A percentile compares a stretch with the other conserved stretches of the same genome.
These are phyloP conservation scores for Ammospiza maritima DNA, from an alignment of 2,797 vertebrate species.

Conservation along the genomic window DNA sequence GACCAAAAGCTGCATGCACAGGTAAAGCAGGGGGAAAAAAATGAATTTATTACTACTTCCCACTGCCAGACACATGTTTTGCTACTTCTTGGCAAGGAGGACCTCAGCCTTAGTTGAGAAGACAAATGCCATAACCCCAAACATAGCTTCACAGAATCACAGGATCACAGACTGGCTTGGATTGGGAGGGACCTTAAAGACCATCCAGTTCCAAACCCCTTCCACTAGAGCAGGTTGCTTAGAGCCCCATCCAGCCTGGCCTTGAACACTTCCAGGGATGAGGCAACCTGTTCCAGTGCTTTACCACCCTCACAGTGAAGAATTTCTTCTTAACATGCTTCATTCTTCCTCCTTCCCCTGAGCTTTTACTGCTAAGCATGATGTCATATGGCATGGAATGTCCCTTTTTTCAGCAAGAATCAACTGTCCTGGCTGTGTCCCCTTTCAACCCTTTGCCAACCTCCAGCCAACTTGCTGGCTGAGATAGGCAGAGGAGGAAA, in stretches of 20 bases:
- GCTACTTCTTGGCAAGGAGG: neutral
- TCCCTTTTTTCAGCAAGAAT: neutral
- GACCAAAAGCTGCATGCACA: neutral
- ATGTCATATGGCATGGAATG: neutral
- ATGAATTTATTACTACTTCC: neutral
- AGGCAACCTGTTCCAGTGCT: neutral
- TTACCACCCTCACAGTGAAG: neutral
- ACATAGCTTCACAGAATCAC: neutral
- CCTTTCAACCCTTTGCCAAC: neutral
- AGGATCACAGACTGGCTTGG: neutral
- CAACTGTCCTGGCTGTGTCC: neutral
- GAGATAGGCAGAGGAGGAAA: neutral
- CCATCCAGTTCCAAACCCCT: neutral
- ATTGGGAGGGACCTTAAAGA: neutral
- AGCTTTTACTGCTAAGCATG: neutral
- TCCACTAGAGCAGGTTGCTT: neutral
- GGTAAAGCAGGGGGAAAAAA: fast-evolving
- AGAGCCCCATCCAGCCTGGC: neutral
- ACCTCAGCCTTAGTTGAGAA: neutral
- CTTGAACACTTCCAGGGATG: neutral
- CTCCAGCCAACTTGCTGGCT: neutral
- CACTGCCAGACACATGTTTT: neutral
- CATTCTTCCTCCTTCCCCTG: neutral
- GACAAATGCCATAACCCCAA: neutral
- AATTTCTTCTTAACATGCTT: neutral